A percentile compares a stretch with the other conserved stretches of the same genome.
These are phyloP conservation scores for Ceratosolen fusciceps DNA, from an alignment of 1,140 invertebrate species.

Conservation along the genomic window DNA sequence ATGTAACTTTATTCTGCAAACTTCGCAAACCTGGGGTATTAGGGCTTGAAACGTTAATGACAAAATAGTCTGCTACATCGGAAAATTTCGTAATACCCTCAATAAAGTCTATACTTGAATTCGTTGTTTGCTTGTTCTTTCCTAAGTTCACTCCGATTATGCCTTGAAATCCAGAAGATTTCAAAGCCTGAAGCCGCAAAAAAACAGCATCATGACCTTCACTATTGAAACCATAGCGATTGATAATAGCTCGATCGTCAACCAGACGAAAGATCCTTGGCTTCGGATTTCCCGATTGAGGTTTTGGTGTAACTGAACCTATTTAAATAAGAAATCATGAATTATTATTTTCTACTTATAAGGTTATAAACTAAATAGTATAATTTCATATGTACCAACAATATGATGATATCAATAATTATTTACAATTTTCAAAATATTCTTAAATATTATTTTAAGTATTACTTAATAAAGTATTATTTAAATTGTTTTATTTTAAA, in stretches of 20 bases:
- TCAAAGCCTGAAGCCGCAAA: constrained; percentile 75
- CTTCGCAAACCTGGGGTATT: constrained; percentile 94
- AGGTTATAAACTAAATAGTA: no score
- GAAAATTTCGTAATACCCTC: constrained; percentile 83
- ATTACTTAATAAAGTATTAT: no score
- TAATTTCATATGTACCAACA: no score
- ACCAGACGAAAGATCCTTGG: constrained; percentile 91
- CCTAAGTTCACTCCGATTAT: constrained; percentile 94
- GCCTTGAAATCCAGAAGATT: constrained; percentile 72
- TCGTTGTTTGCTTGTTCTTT: constrained; percentile 89
- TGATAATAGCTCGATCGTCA: constrained; percentile 93
- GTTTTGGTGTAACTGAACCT: constrained; percentile 90
- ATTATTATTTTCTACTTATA: no score
- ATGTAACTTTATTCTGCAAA: constrained; percentile 84
- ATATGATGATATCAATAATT: no score
- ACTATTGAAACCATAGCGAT: constrained; percentile 97
- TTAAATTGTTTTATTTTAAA: no score
- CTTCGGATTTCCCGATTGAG: constrained; percentile 92
- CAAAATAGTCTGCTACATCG: constrained; percentile 87
- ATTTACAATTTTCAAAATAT: no score
- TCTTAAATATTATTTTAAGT: no score
- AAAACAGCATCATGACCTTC: constrained; percentile 87
- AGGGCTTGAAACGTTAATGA: constrained; percentile 89
- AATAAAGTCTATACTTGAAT: constrained; percentile 87
- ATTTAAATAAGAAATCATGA: neutral